Percentiles rank a stretch among this genome's conserved stretches.
Evolutionary conservation across 2,113 vertebrate genomes (phyloP).

Genomic region (Solea senegalensis): DNA sequence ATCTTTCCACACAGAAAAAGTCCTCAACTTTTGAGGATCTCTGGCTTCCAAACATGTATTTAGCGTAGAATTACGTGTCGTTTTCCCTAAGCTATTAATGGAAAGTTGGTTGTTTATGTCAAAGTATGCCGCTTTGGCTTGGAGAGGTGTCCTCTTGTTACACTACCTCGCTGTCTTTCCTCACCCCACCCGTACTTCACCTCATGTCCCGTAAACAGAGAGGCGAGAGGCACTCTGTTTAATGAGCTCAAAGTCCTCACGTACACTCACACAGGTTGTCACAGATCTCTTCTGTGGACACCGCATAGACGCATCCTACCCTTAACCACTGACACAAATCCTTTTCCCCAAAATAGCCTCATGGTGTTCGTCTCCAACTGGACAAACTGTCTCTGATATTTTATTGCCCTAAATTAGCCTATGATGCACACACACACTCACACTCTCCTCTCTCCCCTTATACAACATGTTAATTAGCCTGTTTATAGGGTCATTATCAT

Average conservation of each 20-base stretch:
- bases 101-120: background rate
- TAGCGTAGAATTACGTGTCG: no score
- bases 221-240: conserved; percentile 22
- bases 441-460: no score
- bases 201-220: conserved; percentile 37
- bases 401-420: no score
- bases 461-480: no score
- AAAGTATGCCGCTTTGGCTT: background rate
- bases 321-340: background rate
- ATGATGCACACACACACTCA: no score
- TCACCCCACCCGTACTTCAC: background rate
- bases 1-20: background rate
- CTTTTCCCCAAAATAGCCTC: no score
- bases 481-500: no score
- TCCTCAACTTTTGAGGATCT: no score
- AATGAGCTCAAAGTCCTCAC: conserved; percentile 41
- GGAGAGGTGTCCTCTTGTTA: background rate
- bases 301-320: background rate
- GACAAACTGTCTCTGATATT: background rate
- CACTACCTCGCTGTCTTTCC: no score
- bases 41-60: no score
- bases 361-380: background rate
- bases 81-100: no score
- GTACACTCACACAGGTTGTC: background rate
- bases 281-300: background rate